Conservation (phyloP, 2,113 vertebrate genomes). For the Cyanoramphus novaezelandiae region DNA sequence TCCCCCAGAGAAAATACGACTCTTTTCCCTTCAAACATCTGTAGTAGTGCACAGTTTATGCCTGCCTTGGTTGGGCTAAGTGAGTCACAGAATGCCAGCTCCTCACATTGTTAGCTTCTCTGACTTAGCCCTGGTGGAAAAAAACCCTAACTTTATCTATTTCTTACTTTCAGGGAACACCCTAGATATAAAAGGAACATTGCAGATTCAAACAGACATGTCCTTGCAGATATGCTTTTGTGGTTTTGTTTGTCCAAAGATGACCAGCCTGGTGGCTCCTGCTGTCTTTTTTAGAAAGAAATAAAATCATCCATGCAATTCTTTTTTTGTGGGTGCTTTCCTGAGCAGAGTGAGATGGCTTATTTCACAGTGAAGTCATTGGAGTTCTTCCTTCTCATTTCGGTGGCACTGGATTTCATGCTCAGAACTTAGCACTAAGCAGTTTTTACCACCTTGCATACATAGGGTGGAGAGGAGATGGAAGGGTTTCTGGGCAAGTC, state of each 20-base stretch:
- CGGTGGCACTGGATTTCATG: neutral
- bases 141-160: neutral
- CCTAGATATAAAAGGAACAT: neutral
- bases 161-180: neutral
- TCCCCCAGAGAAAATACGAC: constrained; percentile 40
- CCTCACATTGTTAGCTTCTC: constrained; percentile 26
- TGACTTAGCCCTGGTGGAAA: neutral
- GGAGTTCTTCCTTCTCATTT: neutral
- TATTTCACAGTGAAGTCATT: neutral
- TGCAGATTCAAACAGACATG: neutral
- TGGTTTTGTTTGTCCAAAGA: neutral
- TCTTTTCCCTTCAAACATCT: constrained; percentile 44
- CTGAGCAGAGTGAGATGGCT: neutral
- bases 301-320: neutral
- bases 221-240: rapidly evolving
- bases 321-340: neutral
- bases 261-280: neutral
- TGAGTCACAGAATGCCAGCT: constrained; percentile 30
- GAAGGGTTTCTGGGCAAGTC: neutral
- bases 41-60: constrained; percentile 40
- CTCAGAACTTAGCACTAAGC: neutral
- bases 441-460: neutral
- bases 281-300: neutral
- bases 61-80: neutral
- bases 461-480: rapidly evolving